A percentile compares a stretch with the other conserved stretches of the same genome.
phyloP scores from a whole-genome alignment of 1,140 invertebrate species.

The Neotoxoptera formosana region DNA sequence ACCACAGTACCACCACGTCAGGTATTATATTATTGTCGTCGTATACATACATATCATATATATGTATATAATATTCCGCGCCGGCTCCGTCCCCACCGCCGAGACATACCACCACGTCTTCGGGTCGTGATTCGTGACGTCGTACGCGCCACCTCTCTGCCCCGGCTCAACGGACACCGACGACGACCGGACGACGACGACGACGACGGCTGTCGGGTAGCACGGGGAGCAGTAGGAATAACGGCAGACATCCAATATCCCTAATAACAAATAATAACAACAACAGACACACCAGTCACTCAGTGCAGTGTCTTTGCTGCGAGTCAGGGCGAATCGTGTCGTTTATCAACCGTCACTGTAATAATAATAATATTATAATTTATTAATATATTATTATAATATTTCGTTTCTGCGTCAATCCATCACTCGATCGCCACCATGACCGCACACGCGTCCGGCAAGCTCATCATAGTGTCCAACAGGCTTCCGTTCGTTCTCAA shows the following conservation, averaged over 20 bases:
- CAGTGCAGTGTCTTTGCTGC: background rate
- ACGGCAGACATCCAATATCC: background rate
- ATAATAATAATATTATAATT: no score
- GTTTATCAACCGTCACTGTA: background rate
- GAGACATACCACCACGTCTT: background rate
- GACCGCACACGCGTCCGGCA: conserved; percentile 53
- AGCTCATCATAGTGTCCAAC: conserved; percentile 87
- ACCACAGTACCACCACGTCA: background rate
- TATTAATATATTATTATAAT: background rate
- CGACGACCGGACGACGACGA: background rate
- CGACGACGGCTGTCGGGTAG: no score
- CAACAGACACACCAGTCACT: background rate
- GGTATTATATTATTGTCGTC: background rate
- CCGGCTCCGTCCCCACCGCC: background rate
- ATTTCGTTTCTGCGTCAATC: background rate
- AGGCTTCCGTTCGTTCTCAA: conserved; percentile 85
- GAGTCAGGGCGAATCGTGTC: background rate
- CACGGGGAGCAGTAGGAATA: background rate
- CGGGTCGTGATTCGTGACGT: background rate
- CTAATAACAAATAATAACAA: background rate
- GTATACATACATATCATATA: no score
- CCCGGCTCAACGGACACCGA: no score
- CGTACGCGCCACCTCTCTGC: no score
- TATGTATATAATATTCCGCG: background rate
- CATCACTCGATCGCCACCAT: background rate